These are phyloP conservation scores for Tympanuchus pallidicinctus DNA, from an alignment of 2,113 vertebrate genomes.

Conservation along the genomic window DNA sequence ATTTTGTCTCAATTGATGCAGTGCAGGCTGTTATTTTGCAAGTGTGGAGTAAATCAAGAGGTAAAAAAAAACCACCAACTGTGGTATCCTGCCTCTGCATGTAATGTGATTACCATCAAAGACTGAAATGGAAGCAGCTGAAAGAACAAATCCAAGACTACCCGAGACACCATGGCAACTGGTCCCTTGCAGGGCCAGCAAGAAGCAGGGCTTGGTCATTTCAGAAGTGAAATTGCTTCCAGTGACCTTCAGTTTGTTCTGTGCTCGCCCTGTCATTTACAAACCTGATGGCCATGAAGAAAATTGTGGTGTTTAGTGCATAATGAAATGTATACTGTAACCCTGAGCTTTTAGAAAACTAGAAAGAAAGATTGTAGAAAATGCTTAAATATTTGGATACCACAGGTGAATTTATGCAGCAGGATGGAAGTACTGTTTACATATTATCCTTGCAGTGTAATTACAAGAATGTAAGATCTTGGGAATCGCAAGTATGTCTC, in stretches of 20 bases:
- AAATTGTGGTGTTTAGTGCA: not conserved
- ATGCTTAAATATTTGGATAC: slow-evolving; percentile 80
- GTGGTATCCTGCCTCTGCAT: not conserved
- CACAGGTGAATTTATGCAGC: slow-evolving; percentile 74
- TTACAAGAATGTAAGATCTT: not conserved
- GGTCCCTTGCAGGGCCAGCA: slow-evolving; percentile 14
- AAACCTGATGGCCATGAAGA: not conserved
- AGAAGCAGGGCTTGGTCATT: not conserved
- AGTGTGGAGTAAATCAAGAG: not conserved
- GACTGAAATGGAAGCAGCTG: slow-evolving; percentile 23
- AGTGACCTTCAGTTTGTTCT: not conserved
- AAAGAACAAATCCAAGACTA: slow-evolving; percentile 45
- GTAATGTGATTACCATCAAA: slow-evolving; percentile 29
- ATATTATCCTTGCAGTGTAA: not conserved
- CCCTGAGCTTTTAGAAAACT: not conserved
- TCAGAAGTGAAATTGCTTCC: not conserved
- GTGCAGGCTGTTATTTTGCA: slow-evolving; percentile 5
- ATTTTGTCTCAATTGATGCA: not conserved
- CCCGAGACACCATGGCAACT: slow-evolving; percentile 77
- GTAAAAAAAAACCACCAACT: not conserved
- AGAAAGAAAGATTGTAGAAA: slow-evolving; percentile 32
- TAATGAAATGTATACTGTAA: not conserved
- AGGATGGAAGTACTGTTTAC: slow-evolving; percentile 70
- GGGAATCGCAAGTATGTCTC: slow-evolving; percentile 5
- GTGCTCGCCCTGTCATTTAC: not conserved